Conservation (phyloP, 2,888 invertebrate genomes). For the Pachycephus smyrnensis region DNA sequence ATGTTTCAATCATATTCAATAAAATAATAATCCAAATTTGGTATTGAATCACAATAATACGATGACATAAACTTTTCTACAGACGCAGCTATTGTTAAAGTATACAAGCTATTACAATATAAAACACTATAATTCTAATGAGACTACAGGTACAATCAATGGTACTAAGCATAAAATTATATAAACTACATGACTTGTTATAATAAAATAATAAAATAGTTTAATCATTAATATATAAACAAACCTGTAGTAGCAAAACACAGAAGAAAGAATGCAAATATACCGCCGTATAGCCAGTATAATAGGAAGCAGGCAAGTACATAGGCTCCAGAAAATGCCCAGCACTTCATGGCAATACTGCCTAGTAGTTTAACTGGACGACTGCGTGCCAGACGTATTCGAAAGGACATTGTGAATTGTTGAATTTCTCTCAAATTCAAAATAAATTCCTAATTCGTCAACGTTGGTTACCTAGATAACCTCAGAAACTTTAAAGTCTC, state of each 20-base stretch:
- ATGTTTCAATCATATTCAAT: conserved; percentile 3
- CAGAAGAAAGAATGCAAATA: conserved; percentile 78
- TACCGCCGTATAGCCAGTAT: conserved; percentile 86
- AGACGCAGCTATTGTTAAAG: too few relatives aligned
- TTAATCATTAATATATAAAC: conserved; percentile 7
- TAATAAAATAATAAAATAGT: not conserved
- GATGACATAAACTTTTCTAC: not conserved
- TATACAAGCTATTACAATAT: too few relatives aligned
- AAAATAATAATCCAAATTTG: conserved; percentile 1
- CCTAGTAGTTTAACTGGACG: conserved; percentile 68
- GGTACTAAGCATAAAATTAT: not conserved
- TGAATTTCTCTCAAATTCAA: not conserved
- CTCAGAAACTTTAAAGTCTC: conserved; percentile 4
- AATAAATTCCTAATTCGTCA: conserved; percentile 7
- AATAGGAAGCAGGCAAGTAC: conserved; percentile 80
- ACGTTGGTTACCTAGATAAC: conserved; percentile 20
- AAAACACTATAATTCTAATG: too few relatives aligned
- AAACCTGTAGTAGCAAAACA: conserved; percentile 77
- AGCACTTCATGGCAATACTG: conserved; percentile 76
- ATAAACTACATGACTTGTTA: not conserved
- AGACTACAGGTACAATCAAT: not conserved
- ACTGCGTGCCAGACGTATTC: conserved; percentile 50
- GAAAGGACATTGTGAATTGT: conserved; percentile 49
- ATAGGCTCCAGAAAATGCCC: conserved; percentile 82
- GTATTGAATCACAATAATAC: not conserved